Evolutionary conservation across 2,113 vertebrate species (phyloP), one percentile per base, ranked within the genome.

Genomic region (Oxygymnocypris stewartii): DNA sequence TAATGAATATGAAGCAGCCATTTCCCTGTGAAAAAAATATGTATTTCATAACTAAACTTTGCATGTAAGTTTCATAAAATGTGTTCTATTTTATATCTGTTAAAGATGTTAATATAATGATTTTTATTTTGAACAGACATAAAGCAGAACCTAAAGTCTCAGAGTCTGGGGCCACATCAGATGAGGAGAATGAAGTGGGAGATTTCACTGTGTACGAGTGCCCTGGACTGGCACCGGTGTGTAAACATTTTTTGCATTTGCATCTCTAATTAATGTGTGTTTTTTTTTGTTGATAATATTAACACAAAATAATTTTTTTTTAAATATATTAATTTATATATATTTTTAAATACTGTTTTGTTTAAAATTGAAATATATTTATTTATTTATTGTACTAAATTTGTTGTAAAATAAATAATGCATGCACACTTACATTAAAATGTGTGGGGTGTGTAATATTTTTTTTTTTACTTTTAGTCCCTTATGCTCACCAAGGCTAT

Each of bases 141-240:
- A 96, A 97, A 73, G 88, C 96, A 5, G 47, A 87, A 42, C 78
- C 86, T 20, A 86, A 96, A 96, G 77, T 95, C 82, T 91, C 96
- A 0, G 96, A 97, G 84, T 95, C 95, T 0, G 94, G 94, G 0
- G 96, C 96, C 0, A 92, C 93, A 0, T 97, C 97, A 0, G 97
- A 98, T 0, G 97, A 98, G 88, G 97, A 99, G 92, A 98, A 97
- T 0, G 97, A 98, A 74, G 97, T 98, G 0, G 97, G 97, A 3
- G 98, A 98, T 87, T 98, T 99, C 94, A 99, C 98, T 0, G 97
- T 99, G 35, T 99, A 99, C 0, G 98, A 99, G 93, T 99, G 98
- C 88, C 98, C 98, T 0, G 98, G 98, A 14, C 90, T 99, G 88
- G 98, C 97, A 51, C 98, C 98, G 16, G 97, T 99, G 91, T 84